Evolutionary conservation across 2,888 invertebrate genomes (phyloP), one percentile per base, ranked within the genome.

Genomic region (Cordylochernes scorpioides): DNA sequence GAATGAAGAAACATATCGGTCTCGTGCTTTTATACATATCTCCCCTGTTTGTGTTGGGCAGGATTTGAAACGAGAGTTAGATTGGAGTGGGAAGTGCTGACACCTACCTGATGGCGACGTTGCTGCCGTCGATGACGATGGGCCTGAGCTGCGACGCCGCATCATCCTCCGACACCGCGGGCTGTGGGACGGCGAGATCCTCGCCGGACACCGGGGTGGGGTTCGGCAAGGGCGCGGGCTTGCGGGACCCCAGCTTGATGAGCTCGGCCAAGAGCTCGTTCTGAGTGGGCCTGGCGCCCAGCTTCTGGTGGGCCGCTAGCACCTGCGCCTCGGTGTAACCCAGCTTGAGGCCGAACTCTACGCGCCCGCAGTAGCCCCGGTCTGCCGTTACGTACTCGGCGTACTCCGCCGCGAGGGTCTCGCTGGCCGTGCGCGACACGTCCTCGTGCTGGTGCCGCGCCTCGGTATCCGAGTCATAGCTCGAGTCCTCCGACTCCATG

Each of bases 41-140:
- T 25, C 17, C 15, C 19, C 9, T 17, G 10, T 13, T 17, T 12
- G 9, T 24, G 24, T n/a, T 15, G 26, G 25, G 17, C 13, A 15
- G 17, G n/a, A 21, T 21, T 16, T 16, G 15, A 32, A 22, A 27
- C 32, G 29, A 26, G 32, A 32, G 26, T 27, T 19, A 15, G 24
- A 25, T 17, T 21, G 13, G 6, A 27, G 26, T 21, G 25, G 17
- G 25, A 17, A 24, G 22, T 21, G 21, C 13, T 31, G 12, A 24
- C 18, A 47, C 49, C 47, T 50, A 72, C 73, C 71, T 72, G 73
- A 84, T 77, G 19, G 86, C 86, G 13, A 86, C 75, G 52, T 86
- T 86, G 53, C 80, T 80, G 45, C 86, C 86, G 52, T 86, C 86
- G 36, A 86, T 73, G 39, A 86, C 80, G 38, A 86, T 68, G 32